Evolutionary conservation across 2,797 vertebrate species (phyloP).

Genomic region (Betta splendens): DNA sequence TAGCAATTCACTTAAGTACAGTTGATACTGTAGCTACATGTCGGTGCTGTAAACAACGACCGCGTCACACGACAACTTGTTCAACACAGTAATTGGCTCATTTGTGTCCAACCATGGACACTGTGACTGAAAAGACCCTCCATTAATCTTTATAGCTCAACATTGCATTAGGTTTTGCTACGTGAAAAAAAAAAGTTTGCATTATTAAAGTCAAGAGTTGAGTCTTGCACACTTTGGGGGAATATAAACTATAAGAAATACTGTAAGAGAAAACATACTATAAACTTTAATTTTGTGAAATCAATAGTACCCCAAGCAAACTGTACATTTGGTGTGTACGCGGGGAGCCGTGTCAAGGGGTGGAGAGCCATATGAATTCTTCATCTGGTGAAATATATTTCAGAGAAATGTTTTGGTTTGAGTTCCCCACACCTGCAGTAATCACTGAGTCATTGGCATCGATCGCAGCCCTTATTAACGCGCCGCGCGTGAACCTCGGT

Average conservation of each 20-base stretch:
- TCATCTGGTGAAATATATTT: slow-evolving; percentile 14
- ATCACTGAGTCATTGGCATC: slow-evolving; percentile 19
- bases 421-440: slow-evolving; percentile 8
- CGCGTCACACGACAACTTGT: too few relatives aligned
- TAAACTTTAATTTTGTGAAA: slow-evolving; percentile 9
- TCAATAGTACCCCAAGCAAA: slow-evolving; percentile 11
- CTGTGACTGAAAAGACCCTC: background rate
- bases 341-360: slow-evolving; percentile 12
- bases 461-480: slow-evolving; percentile 26
- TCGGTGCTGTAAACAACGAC: too few relatives aligned
- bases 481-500: background rate
- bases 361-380: slow-evolving; percentile 9
- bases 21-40: too few relatives aligned
- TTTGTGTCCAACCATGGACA: slow-evolving; percentile 18
- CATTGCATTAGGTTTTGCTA: background rate
- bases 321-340: background rate
- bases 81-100: slow-evolving; percentile 9
- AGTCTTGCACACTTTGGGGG: background rate
- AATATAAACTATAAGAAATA: background rate
- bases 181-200: too few relatives aligned
- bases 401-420: slow-evolving; percentile 16
- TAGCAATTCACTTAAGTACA: slow-evolving; percentile 4
- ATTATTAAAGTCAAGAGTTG: background rate
- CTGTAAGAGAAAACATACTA: slow-evolving; percentile 5
- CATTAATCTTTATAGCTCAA: background rate